phyloP scores from a whole-genome alignment of 1,140 invertebrate species.

The Drosophila trapezifrons region DNA sequence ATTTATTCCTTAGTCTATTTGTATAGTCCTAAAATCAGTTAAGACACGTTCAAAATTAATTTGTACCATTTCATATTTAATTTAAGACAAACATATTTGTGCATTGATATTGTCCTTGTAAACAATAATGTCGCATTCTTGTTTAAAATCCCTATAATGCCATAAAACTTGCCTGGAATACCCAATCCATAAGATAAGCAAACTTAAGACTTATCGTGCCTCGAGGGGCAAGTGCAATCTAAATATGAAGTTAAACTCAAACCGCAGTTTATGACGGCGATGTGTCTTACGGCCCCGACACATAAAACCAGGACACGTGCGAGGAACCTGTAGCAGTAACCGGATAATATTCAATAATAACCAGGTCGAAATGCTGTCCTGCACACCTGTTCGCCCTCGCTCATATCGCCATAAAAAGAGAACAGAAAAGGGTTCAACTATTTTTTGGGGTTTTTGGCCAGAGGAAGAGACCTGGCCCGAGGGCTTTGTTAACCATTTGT shows the following conservation, averaged over 20 bases:
- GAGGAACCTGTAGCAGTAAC: slow-evolving; percentile 14
- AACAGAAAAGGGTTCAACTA: slow-evolving; percentile 44
- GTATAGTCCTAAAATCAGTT: no score
- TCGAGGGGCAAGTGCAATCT: slow-evolving; percentile 21
- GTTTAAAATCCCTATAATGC: background rate
- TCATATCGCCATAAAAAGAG: slow-evolving; percentile 23
- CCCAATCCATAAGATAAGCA: background rate
- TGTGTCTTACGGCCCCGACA: slow-evolving; percentile 11
- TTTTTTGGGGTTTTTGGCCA: slow-evolving; percentile 5
- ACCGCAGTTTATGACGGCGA: slow-evolving; percentile 51
- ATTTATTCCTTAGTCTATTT: no score
- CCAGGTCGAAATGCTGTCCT: slow-evolving; percentile 28
- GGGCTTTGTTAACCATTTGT: slow-evolving; percentile 51
- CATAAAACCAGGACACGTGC: slow-evolving; percentile 57
- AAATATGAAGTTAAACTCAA: slow-evolving; percentile 36
- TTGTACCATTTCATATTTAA: background rate
- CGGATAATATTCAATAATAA: slow-evolving; percentile 66
- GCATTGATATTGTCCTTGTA: background rate
- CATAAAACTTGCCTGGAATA: background rate
- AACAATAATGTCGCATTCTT: background rate
- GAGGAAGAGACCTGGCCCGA: slow-evolving; percentile 27
- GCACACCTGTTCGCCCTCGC: slow-evolving; percentile 8
- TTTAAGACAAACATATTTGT: background rate
- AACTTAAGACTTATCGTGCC: slow-evolving; percentile 1
- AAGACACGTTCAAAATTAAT: no score